phyloP scores from a whole-genome alignment of 2,888 invertebrate species.

The Dryadula phaetusa region DNA sequence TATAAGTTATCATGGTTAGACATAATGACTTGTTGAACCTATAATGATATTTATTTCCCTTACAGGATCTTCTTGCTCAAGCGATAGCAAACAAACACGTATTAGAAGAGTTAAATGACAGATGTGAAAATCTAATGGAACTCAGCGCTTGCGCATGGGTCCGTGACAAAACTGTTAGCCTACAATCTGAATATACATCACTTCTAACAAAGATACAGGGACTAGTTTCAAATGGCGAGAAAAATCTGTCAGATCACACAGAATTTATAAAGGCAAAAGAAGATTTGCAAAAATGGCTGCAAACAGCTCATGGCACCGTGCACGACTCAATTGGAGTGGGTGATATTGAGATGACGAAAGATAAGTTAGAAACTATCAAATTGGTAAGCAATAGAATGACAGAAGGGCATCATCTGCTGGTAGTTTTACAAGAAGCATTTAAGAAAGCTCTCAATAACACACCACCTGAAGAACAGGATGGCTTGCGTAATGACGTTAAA shows the following conservation, averaged over 20 bases:
- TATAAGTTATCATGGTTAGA: no score
- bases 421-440: slow-evolving; percentile 93
- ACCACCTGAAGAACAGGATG: slow-evolving; percentile 91
- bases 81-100: slow-evolving; percentile 90
- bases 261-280: slow-evolving; percentile 95
- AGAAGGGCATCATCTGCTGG: slow-evolving; percentile 93
- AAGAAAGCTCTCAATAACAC: slow-evolving; percentile 93
- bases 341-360: slow-evolving; percentile 89
- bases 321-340: slow-evolving; percentile 93
- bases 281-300: slow-evolving; percentile 93
- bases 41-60: slow-evolving; percentile 39
- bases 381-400: slow-evolving; percentile 89
- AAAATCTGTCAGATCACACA: slow-evolving; percentile 95
- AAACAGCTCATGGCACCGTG: slow-evolving; percentile 91
- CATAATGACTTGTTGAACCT: no score
- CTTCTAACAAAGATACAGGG: slow-evolving; percentile 91
- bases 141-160: slow-evolving; percentile 93
- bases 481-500: slow-evolving; percentile 90
- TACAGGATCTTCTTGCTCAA: slow-evolving; percentile 88
- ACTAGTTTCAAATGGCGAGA: slow-evolving; percentile 93
- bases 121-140: slow-evolving; percentile 94
- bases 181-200: slow-evolving; percentile 92
- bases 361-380: slow-evolving; percentile 92
- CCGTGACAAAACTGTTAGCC: slow-evolving; percentile 92
- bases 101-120: slow-evolving; percentile 93